Conservation (phyloP, 2,797 vertebrate genomes). For the Pterois miles region DNA sequence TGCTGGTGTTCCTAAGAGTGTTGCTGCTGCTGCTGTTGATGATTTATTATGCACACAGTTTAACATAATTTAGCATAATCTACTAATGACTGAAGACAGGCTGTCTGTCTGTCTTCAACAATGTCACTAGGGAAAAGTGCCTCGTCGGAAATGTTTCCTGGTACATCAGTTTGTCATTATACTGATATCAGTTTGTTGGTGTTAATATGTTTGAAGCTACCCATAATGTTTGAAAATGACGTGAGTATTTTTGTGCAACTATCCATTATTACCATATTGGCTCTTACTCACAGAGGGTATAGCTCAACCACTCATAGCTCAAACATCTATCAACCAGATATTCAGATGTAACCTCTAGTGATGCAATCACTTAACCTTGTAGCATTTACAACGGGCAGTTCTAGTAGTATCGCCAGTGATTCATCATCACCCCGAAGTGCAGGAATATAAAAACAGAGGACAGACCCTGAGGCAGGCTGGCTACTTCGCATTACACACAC, state of each 20-base stretch:
- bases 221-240: neutral
- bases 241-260: too few species aligned
- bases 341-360: neutral
- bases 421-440: neutral
- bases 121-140: neutral
- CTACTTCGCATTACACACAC: neutral
- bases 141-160: neutral
- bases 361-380: neutral
- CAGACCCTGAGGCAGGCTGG: neutral
- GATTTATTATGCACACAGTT: neutral
- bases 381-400: neutral
- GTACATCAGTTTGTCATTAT: neutral
- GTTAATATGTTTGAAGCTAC: neutral
- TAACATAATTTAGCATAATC: slow-evolving; percentile 16
- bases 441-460: neutral
- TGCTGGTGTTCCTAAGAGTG: neutral
- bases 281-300: neutral
- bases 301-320: neutral
- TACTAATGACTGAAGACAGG: neutral
- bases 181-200: neutral
- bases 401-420: neutral
- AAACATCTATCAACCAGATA: neutral
- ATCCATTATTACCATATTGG: neutral
- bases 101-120: neutral
- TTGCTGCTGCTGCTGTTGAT: neutral